Base-by-base conservation (phyloP, 2,888 invertebrate species). In the Caenorhabditis angaria region DNA sequence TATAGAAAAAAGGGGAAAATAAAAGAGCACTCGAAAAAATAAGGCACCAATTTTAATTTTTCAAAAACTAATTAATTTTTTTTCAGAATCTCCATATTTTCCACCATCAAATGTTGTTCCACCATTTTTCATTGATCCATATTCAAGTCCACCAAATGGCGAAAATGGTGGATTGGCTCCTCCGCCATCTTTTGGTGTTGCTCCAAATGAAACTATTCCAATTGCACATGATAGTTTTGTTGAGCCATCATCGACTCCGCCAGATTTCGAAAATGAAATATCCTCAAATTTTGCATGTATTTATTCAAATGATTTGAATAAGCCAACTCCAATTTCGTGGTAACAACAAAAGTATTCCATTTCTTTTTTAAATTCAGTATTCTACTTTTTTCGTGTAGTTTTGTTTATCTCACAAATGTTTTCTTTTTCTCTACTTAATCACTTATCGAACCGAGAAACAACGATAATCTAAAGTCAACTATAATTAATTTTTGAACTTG, bases 71-170 rank as follows among this genome's bases (percentile, higher is more conserved):
- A 56, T 58, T 35, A 20, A n/a, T n/a, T 70, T 70, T 62, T 70
- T 65, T 20, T n/a, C 41, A 12, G 64, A 55, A 18, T 64, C 63
- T 22, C 70, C 65, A 35, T 62, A 65, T 2, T 60, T 55, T 14
- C 66, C 59, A 48, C 70, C 70, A 24, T 62, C 70, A 8, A 65
- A 58, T 20, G 29, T 65, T 41, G 61, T 68, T 56, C 74, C 70
- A 53, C 65, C 62, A 50, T 79, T 76, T 61, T 79, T 76, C 72
- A 75, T 75, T 61, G 79, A 79, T 65, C 74, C 76, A 3, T 79
- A 77, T 50, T 47, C 68, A 12, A 66, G 56, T 29, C 65, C 73
- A 14, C 61, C 62, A 22, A 63, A 2, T 51, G 63, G 18, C 27
- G 54, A 5, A 8, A n/a, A 14, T 48, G 12, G 5, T 22, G 57